Percentiles rank a stretch among this genome's conserved stretches.
Conservation (phyloP, 2,113 vertebrate species). For the Cyanistes caeruleus region DNA sequence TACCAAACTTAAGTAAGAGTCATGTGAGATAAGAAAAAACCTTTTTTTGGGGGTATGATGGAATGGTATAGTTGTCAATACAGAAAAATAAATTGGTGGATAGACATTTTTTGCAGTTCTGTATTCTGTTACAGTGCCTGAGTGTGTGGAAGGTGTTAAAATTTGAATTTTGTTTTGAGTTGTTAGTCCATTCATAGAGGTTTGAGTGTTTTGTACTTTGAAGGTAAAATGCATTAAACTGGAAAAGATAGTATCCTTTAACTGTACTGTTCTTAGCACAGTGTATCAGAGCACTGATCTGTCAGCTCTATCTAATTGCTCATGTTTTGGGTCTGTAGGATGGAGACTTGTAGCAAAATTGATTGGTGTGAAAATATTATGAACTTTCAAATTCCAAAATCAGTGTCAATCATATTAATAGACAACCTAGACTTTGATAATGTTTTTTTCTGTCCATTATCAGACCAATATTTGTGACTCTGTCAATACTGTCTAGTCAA, state of each 20-base stretch:
- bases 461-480: neutral
- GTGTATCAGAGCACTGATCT: neutral
- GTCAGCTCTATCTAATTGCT: neutral
- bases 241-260: neutral
- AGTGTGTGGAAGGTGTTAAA: neutral
- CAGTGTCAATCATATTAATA: neutral
- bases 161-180: neutral
- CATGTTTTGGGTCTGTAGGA: neutral
- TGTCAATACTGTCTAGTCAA: neutral
- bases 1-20: slow-evolving; percentile 74
- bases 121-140: neutral
- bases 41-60: neutral
- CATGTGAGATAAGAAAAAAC: neutral
- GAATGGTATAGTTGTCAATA: neutral
- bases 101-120: neutral
- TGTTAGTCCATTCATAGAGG: neutral
- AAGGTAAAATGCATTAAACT: neutral
- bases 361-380: neutral
- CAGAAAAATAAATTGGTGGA: neutral
- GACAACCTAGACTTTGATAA: neutral
- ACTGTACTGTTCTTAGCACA: neutral
- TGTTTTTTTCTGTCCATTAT: neutral
- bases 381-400: neutral
- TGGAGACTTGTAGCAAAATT: neutral
- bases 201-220: neutral